phyloP scores from a whole-genome alignment of 1,140 invertebrate species.

The Penaeus indicus region DNA sequence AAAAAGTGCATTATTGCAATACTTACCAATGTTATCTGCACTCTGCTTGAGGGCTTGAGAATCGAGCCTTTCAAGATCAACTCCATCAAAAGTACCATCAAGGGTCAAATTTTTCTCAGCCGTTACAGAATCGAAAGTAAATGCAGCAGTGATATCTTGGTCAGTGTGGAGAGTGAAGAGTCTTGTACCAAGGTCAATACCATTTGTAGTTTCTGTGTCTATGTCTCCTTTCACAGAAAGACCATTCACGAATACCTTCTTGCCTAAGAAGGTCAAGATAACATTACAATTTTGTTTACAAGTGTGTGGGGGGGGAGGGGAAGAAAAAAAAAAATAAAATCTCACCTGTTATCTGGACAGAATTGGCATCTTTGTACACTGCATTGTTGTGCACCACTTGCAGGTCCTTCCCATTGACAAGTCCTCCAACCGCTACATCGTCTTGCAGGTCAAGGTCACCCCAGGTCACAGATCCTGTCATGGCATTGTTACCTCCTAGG shows the following conservation, averaged over 20 bases:
- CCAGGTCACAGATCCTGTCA: constrained; percentile 18
- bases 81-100: constrained; percentile 18
- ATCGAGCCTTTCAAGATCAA: constrained; percentile 22
- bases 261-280: background rate
- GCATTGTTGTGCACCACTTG: constrained; percentile 33
- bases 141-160: constrained; percentile 20
- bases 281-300: no score
- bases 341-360: constrained; percentile 26
- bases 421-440: constrained; percentile 34
- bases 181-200: constrained; percentile 19
- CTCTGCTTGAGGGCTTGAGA: background rate
- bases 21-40: background rate
- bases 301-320: no score
- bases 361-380: constrained; percentile 4
- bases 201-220: background rate
- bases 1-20: background rate
- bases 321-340: no score
- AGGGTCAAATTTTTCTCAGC: constrained; percentile 17
- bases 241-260: constrained; percentile 20
- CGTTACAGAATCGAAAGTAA: background rate
- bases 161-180: constrained; percentile 43
- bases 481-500: constrained; percentile 20
- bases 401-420: constrained; percentile 46
- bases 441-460: constrained; percentile 12
- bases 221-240: constrained; percentile 24